These are phyloP conservation scores for Conomelus anceps DNA, from an alignment of 2,888 invertebrate species.

Conservation along the genomic window DNA sequence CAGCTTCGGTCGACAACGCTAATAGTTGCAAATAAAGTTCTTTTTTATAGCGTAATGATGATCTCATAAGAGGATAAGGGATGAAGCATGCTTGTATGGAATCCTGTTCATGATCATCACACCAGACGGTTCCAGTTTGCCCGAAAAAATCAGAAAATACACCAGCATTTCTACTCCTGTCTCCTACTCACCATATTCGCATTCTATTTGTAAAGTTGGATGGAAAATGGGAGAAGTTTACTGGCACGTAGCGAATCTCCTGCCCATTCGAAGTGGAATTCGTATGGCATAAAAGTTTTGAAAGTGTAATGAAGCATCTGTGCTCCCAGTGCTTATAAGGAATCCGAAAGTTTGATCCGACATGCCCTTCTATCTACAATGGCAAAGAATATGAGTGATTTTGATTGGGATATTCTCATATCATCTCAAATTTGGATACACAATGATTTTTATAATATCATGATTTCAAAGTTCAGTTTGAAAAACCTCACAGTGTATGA, in stretches of 20 bases:
- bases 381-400: neutral
- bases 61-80: too few species aligned
- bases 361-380: neutral
- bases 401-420: neutral
- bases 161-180: neutral
- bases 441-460: too few species aligned
- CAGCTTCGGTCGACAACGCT: too few species aligned
- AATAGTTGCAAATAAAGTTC: too few species aligned
- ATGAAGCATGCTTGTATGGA: neutral
- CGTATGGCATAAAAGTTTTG: neutral
- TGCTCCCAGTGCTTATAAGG: neutral
- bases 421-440: too few species aligned
- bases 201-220: neutral
- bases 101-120: neutral
- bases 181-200: neutral
- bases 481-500: too few species aligned
- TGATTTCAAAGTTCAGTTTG: too few species aligned
- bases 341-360: neutral
- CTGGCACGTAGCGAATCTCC: neutral
- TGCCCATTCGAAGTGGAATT: neutral
- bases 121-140: neutral
- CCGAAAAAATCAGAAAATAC: neutral
- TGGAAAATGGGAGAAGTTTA: neutral
- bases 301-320: neutral
- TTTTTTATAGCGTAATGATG: too few species aligned